phyloP scores from a whole-genome alignment of 2,888 invertebrate genomes.

The Oligia strigilis region DNA sequence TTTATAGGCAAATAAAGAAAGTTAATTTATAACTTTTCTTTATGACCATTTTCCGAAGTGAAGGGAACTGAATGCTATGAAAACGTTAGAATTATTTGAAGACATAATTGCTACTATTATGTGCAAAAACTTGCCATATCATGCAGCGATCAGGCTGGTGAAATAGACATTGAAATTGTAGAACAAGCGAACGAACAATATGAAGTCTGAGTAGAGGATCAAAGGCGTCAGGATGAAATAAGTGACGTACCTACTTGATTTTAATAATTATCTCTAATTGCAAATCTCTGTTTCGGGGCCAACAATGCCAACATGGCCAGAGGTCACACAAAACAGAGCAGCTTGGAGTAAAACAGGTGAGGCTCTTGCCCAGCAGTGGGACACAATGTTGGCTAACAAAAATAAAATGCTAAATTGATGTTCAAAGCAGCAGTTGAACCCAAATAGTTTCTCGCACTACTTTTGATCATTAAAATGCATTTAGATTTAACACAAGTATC shows the following conservation, averaged over 20 bases:
- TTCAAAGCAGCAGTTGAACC: no score
- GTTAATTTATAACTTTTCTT: constrained; percentile 10
- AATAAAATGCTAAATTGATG: not conserved
- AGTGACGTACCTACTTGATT: no score
- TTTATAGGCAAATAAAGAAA: constrained; percentile 13
- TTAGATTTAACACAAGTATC: not conserved
- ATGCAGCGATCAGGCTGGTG: not conserved
- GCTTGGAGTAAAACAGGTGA: not conserved
- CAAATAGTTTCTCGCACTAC: not conserved
- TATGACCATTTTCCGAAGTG: constrained; percentile 16
- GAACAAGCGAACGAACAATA: not conserved
- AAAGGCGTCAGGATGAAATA: not conserved
- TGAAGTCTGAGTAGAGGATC: not conserved
- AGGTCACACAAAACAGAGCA: not conserved
- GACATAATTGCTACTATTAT: constrained; percentile 15
- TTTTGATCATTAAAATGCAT: not conserved
- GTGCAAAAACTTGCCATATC: not conserved
- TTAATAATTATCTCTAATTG: not conserved
- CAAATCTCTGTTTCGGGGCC: not conserved
- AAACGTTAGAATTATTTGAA: constrained; percentile 18
- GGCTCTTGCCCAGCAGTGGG: not conserved
- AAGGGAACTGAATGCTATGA: constrained; percentile 8
- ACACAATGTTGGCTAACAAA: not conserved
- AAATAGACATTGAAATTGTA: not conserved
- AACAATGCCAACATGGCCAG: not conserved